Evolutionary conservation across 2,888 invertebrate species (phyloP), one percentile per base, ranked within the genome.

Genomic region (Aporophyla lueneburgensis): DNA sequence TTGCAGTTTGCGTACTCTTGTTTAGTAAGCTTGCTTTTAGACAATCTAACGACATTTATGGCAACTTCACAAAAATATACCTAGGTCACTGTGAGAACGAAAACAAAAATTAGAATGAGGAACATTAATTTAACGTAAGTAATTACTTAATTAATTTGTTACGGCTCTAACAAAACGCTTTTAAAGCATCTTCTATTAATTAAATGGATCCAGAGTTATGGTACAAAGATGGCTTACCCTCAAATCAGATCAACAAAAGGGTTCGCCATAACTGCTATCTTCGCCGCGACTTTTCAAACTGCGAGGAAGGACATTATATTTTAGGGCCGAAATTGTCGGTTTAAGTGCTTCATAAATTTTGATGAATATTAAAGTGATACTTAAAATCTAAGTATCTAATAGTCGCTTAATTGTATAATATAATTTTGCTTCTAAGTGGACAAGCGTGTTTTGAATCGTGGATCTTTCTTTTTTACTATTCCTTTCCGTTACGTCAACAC

Each of bases 281-380:
- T 82, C 61, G 46, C 49, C n/a, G 66, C 33, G 62, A 80, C 76
- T 82, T 84, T 84, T 80, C 80, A 72, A 83, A 81, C 83, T 82
- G 80, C 49, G 69, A 69, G 61, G 46, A 84, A 80, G 67, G 75
- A 84, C 84, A 76, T 84, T 84, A 79, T 79, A 82, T 84, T 84
- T 82, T 66, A 84, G 58, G 69, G 56, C 43, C 61, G 24, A 74
- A 83, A 83, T 74, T 74, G 24, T 72, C 58, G 76, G 76, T 76
- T 82, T 80, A 76, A 84, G 71, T 76, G 70, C 61, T 66, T 70
- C 76, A 84, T 82, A 76, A 80, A 83, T 80, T 83, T 84, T 77
- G 73, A 84, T 83, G 84, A 83, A 81, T 84, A 74, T 83, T 83
- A 71, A 80, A 84, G 76, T 74, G 84, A 68, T 74, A 74, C 84